Conservation (phyloP, 2,113 vertebrate genomes). For the Pluvianellus socialis region DNA sequence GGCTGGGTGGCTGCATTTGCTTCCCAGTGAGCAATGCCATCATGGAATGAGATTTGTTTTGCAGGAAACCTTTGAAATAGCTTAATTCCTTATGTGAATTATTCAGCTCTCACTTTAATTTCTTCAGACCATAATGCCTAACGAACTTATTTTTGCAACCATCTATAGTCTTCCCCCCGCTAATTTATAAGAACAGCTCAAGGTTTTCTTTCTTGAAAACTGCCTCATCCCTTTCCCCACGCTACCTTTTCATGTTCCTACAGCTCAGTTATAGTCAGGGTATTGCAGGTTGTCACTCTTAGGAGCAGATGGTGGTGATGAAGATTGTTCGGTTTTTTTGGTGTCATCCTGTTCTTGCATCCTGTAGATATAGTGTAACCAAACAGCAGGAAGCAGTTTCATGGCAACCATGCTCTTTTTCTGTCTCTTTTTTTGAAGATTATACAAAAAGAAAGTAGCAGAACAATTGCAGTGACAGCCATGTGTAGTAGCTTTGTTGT, state of each 20-base stretch:
- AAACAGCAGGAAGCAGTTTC: constrained; percentile 37
- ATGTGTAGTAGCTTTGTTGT: background rate
- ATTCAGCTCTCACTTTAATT: background rate
- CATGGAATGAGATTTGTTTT: background rate
- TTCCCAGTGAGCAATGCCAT: background rate
- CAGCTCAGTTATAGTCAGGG: background rate
- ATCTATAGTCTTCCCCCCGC: background rate
- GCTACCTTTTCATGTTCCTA: background rate
- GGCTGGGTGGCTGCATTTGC: background rate
- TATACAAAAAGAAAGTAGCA: background rate
- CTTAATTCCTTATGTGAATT: background rate
- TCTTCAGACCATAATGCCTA: background rate
- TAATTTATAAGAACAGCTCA: background rate
- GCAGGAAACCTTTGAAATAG: background rate
- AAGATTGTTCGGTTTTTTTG: background rate
- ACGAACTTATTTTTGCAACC: background rate
- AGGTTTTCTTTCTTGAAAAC: background rate
- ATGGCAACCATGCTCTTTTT: constrained; percentile 13
- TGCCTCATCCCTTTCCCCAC: background rate
- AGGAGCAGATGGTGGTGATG: background rate
- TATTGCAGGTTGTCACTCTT: background rate
- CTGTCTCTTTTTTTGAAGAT: background rate
- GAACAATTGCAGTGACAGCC: background rate
- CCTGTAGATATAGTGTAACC: background rate
- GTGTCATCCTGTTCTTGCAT: constrained; percentile 3